Percentiles rank a stretch among this genome's conserved stretches.
These are phyloP conservation scores for Leucozona laternaria DNA, from an alignment of 2,888 invertebrate genomes.

Conservation along the genomic window DNA sequence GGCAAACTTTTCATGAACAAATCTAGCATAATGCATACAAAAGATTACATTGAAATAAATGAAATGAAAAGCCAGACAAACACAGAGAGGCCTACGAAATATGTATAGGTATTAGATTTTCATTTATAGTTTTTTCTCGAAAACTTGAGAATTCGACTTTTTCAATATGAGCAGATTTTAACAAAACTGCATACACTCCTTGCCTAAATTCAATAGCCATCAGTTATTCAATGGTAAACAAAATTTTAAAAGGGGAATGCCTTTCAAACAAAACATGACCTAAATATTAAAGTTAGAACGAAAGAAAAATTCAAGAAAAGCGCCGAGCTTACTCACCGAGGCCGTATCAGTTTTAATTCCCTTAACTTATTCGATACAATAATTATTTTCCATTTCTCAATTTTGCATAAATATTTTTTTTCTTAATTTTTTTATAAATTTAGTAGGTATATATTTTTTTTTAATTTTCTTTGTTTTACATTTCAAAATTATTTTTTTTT, in stretches of 20 bases:
- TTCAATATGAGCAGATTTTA: not conserved
- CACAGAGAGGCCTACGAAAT: too few relatives aligned
- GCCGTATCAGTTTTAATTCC: constrained; percentile 46
- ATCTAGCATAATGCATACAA: too few relatives aligned
- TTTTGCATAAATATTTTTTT: constrained; percentile 78
- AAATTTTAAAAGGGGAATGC: not conserved
- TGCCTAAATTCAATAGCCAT: not conserved
- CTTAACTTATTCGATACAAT: constrained; percentile 72
- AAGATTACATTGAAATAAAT: too few relatives aligned
- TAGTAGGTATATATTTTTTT: constrained; percentile 76
- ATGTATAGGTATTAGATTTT: too few relatives aligned
- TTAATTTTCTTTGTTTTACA: constrained; percentile 50
- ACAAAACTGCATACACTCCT: not conserved
- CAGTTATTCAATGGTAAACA: not conserved
- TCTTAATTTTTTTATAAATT: constrained; percentile 70
- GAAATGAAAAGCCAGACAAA: too few relatives aligned
- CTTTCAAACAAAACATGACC: not conserved
- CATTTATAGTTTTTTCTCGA: too few relatives aligned
- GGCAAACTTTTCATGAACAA: too few relatives aligned
- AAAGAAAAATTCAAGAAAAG: not conserved
- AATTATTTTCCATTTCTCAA: constrained; percentile 54
- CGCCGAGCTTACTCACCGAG: constrained; percentile 2
- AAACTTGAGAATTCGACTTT: too few relatives aligned
- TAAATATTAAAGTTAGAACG: not conserved
- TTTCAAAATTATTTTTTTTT: constrained; percentile 68